Conservation (phyloP, 1,140 invertebrate species). For the Condylostylus longicornis region DNA sequence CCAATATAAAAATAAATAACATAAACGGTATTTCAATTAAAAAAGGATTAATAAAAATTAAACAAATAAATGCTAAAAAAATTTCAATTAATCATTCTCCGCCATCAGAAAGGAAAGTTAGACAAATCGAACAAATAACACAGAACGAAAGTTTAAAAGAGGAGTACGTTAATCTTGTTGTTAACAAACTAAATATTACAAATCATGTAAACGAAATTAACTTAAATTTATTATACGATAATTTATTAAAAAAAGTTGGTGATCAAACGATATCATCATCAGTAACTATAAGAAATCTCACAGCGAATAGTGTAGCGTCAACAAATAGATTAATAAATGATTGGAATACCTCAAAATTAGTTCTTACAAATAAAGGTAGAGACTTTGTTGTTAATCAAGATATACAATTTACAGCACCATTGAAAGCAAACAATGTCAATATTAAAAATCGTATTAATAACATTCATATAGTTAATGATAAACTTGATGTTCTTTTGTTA, state of each 20-base stretch:
- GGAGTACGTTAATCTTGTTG: no score
- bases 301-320: slow-evolving; percentile 12
- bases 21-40: no score
- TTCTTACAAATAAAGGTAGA: slow-evolving; percentile 19
- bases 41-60: no score
- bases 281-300: slow-evolving; percentile 12
- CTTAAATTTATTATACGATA: slow-evolving; percentile 9
- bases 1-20: no score
- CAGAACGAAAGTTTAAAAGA: no score
- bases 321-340: slow-evolving; percentile 18
- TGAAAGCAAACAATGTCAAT: slow-evolving; percentile 25
- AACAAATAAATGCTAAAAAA: no score
- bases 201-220: no score
- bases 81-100: no score
- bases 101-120: no score
- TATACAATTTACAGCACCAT: slow-evolving; percentile 27
- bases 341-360: slow-evolving; percentile 12
- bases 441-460: slow-evolving; percentile 30
- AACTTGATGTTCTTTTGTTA: slow-evolving; percentile 31
- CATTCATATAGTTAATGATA: slow-evolving; percentile 27
- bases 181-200: no score
- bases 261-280: slow-evolving; percentile 18
- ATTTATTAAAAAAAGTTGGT: slow-evolving; percentile 12
- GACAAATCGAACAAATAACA: no score
- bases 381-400: slow-evolving; percentile 28